A percentile compares a stretch with the other conserved stretches of the same genome.
phyloP scores from a whole-genome alignment of 2,797 vertebrate genomes.

The Typhlichthys eigenmanni region DNA sequence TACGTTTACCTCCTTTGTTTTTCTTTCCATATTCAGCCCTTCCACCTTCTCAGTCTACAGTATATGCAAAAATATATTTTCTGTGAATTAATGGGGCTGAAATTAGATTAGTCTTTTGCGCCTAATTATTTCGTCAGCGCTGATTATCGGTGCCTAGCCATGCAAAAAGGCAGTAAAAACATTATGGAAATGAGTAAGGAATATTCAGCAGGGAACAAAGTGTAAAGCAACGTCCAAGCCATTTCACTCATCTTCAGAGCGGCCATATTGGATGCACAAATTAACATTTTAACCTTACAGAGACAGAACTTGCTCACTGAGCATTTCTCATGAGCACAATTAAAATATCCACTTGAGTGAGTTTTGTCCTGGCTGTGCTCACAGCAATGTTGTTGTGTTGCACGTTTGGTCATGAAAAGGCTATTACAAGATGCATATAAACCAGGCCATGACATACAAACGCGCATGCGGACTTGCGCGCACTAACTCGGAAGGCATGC shows the following conservation, averaged over 20 bases:
- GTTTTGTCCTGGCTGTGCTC: constrained; percentile 28
- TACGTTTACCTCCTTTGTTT: neutral
- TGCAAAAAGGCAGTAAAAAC: constrained; percentile 49
- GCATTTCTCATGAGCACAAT: constrained; percentile 58
- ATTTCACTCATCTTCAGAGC: constrained; percentile 48
- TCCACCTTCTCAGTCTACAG: neutral
- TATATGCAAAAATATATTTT: constrained; percentile 7
- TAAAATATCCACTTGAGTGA: constrained; percentile 52
- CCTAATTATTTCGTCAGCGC: constrained; percentile 38
- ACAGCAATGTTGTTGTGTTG: constrained; percentile 28
- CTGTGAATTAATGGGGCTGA: constrained; percentile 30
- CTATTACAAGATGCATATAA: constrained; percentile 35
- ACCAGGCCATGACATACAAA: constrained; percentile 39
- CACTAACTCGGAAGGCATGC: constrained; percentile 25
- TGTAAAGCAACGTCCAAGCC: constrained; percentile 41
- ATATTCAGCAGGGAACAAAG: constrained; percentile 47
- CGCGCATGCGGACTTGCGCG: constrained; percentile 7
- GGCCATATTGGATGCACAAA: constrained; percentile 50
- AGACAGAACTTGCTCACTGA: constrained; percentile 41
- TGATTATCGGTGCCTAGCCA: constrained; percentile 48
- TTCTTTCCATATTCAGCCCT: neutral
- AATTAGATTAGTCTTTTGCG: constrained; percentile 33
- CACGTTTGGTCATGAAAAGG: constrained; percentile 37
- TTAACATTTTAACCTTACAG: constrained; percentile 44
- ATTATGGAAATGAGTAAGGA: constrained; percentile 52